phyloP scores from a whole-genome alignment of 1,140 invertebrate genomes.

The Hylaeus volcanicus region DNA sequence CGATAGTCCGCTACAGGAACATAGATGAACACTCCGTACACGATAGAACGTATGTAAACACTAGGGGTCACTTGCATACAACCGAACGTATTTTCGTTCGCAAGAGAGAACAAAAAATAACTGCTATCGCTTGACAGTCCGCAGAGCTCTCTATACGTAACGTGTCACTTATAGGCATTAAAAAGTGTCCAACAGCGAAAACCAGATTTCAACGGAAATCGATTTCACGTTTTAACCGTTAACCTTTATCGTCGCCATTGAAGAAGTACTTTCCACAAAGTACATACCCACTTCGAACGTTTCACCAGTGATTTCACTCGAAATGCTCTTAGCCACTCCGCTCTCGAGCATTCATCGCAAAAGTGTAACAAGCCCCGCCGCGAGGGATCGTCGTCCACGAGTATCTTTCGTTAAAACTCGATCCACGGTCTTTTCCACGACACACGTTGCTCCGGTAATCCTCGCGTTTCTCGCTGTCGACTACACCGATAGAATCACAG shows the following conservation, averaged over 20 bases:
- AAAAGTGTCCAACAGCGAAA: not conserved
- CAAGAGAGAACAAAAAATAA: not conserved
- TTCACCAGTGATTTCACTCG: not conserved
- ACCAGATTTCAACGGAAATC: not conserved
- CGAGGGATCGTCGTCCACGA: not conserved
- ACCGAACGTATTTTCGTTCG: not conserved
- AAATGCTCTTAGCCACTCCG: not conserved
- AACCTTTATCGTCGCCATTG: not conserved
- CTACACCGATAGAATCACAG: not conserved
- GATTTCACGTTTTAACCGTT: not conserved
- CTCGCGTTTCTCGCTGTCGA: not conserved
- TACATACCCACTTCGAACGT: not conserved
- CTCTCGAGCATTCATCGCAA: not conserved
- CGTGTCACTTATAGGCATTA: not conserved
- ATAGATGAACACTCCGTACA: conserved; percentile 37
- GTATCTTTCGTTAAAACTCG: not conserved
- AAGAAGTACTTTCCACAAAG: not conserved
- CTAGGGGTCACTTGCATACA: conserved; percentile 22
- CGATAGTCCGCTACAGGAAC: conserved; percentile 35
- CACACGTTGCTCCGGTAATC: not conserved
- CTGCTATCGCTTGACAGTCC: conserved; percentile 13
- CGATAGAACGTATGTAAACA: conserved; percentile 37
- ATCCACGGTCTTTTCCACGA: not conserved
- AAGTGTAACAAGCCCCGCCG: not conserved
- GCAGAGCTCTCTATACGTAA: not conserved